Conservation (phyloP, 2,888 invertebrate genomes). For the Pheosia tremula region DNA sequence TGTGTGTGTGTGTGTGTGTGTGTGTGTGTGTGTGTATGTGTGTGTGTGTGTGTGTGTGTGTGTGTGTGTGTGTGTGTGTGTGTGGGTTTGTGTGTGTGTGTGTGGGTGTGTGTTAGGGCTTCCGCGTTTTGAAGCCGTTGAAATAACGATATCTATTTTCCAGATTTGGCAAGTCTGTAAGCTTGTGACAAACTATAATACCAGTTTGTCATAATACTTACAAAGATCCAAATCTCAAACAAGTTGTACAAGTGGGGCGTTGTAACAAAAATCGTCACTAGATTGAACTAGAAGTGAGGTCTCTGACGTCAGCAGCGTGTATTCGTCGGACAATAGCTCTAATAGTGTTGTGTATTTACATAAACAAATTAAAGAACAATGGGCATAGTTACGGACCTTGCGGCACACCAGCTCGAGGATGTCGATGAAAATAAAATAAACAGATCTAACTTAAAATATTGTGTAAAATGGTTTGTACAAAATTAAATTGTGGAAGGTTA, state of each 20-base stretch:
- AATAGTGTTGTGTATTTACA: slow-evolving; percentile 28
- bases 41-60: no score
- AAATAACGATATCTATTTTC: no score
- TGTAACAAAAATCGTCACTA: not conserved
- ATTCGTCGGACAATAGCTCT: slow-evolving; percentile 30
- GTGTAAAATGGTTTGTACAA: not conserved
- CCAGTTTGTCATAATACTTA: not conserved
- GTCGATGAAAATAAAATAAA: slow-evolving; percentile 1
- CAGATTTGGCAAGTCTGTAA: no score
- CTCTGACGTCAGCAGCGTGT: not conserved
- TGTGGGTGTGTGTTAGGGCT: no score
- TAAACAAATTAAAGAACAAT: slow-evolving; percentile 38
- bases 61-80: no score
- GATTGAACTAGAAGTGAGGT: not conserved
- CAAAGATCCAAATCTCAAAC: slow-evolving; percentile 3
- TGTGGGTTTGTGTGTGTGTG: no score
- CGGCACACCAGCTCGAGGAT: slow-evolving; percentile 3
- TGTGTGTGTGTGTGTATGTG: no score
- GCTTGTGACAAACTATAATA: no score
- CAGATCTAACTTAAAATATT: slow-evolving; percentile 1
- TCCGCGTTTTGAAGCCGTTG: no score
- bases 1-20: no score
- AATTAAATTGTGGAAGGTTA: no score
- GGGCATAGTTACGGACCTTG: slow-evolving; percentile 18
- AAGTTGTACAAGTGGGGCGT: not conserved